phyloP scores from a whole-genome alignment of 2,888 invertebrate genomes.

The Pristionchus arcanus region DNA sequence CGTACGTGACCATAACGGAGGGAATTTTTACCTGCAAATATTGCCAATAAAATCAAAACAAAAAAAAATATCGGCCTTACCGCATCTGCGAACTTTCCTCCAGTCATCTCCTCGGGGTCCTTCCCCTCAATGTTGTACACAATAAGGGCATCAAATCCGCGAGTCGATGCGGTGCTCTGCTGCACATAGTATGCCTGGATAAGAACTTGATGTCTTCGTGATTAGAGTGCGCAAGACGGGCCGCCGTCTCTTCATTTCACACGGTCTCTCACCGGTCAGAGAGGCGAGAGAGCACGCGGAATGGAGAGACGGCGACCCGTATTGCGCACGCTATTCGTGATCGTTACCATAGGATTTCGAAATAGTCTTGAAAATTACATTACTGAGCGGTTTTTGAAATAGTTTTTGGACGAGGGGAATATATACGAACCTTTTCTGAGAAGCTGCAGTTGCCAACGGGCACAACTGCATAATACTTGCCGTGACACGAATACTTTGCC shows the following conservation, averaged over 20 bases:
- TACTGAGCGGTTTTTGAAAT: too few relatives aligned
- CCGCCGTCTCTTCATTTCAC: too few relatives aligned
- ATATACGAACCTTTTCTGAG: constrained; percentile 62
- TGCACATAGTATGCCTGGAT: constrained; percentile 66
- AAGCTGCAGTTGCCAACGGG: constrained; percentile 74
- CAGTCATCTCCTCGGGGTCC: constrained; percentile 74
- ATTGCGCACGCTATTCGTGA: too few relatives aligned
- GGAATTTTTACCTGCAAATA: constrained; percentile 67
- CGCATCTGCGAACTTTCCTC: constrained; percentile 68
- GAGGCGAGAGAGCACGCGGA: too few relatives aligned
- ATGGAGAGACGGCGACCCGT: too few relatives aligned
- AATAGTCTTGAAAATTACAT: too few relatives aligned
- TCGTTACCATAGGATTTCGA: too few relatives aligned
- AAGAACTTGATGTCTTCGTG: background rate
- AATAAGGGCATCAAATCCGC: constrained; percentile 66
- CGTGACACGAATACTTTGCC: constrained; percentile 61
- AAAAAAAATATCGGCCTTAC: background rate
- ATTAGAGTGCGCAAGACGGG: too few relatives aligned
- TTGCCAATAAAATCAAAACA: too few relatives aligned
- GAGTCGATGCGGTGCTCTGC: constrained; percentile 59
- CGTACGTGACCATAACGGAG: constrained; percentile 73
- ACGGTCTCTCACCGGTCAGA: too few relatives aligned
- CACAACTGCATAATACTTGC: constrained; percentile 71
- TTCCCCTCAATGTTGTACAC: constrained; percentile 71
- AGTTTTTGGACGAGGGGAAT: too few relatives aligned